phyloP scores from a whole-genome alignment of 2,797 vertebrate species.

The Lepidocolaptes lacrymiger region DNA sequence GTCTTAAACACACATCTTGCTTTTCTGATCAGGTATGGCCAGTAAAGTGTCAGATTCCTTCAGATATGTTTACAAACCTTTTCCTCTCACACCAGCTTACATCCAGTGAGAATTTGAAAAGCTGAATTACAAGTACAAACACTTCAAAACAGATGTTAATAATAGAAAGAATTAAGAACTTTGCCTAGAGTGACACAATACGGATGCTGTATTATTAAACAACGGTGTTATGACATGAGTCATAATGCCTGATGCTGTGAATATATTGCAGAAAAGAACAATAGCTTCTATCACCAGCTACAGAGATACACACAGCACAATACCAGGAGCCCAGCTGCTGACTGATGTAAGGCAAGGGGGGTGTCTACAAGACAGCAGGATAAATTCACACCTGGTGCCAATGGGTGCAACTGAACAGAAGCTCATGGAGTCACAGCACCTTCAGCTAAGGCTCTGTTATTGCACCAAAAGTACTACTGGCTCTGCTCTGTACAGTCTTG shows the following conservation, averaged over 20 bases:
- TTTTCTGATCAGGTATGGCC: not conserved
- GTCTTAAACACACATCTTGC: not conserved
- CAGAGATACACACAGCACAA: not conserved
- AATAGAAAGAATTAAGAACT: slow-evolving; percentile 34
- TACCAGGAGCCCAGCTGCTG: not conserved
- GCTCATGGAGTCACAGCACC: not conserved
- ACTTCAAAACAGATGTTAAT: slow-evolving; percentile 43
- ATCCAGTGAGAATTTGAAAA: not conserved
- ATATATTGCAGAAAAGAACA: not conserved
- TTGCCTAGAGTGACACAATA: not conserved
- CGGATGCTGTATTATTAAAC: slow-evolving; percentile 41
- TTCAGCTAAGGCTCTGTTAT: not conserved
- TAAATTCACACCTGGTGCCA: not conserved
- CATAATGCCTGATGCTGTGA: not conserved
- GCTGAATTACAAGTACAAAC: slow-evolving; percentile 18
- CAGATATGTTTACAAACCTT: not conserved
- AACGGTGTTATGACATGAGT: not conserved
- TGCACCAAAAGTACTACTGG: not conserved
- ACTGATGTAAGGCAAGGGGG: not conserved
- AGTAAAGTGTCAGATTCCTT: not conserved
- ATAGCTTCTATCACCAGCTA: slow-evolving; percentile 25
- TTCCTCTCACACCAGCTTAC: not conserved
- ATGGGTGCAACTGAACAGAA: not conserved
- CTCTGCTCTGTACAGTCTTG: not conserved
- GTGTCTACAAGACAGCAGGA: not conserved